Base-by-base conservation (phyloP, 2,113 vertebrate genomes). In the Seriola quinqueradiata region DNA sequence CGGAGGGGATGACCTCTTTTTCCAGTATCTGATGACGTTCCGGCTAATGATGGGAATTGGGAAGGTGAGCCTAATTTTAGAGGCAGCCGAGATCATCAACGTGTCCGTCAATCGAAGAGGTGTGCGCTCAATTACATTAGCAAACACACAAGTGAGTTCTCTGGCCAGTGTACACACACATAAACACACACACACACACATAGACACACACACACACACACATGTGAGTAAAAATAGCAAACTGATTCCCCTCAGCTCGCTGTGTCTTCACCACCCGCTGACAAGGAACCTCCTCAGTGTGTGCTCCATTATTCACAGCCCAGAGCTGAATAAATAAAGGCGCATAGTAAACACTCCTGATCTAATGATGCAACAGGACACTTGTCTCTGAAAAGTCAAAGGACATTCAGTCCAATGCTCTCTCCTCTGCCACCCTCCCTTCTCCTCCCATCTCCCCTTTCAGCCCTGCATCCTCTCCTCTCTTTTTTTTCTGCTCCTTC, bases 281-380 rank as follows among this genome's bases (percentile, higher is more conserved):
- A 81, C 52, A 76, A 75, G 59, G 28, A 85, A 48, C 9, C 59
- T 78, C 38, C 69, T 78, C 70, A 34, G 9, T 60, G 67, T 67
- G 57, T 75, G 38, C 78, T 75, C 23, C 67, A 81, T 84, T 91
- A 88, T 90, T 85, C 67, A 89, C 72, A 77, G 54, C 66, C 13
- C 21, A 21, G 46, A 54, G 60, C 69, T 83, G 59, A 87, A 89
- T 82, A 83, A 88, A 87, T 83, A 84, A 89, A 89, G 75, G n/a
- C 78, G 65, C 58, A 17, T 54, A 72, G 32, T 84, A 71, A 87
- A 84, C 80, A 85, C 74, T 34, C n/a, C 76, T 50, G 11, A 77
- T 87, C 38, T 69, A 48, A 85, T 60, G 80, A 63, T 87, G 87
- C 72, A 89, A 87, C 23, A 4, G 58, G 80, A 87, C 64, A 83